Evolutionary conservation across 2,888 invertebrate genomes (phyloP).

Genomic region (Notodonta dromedarius): DNA sequence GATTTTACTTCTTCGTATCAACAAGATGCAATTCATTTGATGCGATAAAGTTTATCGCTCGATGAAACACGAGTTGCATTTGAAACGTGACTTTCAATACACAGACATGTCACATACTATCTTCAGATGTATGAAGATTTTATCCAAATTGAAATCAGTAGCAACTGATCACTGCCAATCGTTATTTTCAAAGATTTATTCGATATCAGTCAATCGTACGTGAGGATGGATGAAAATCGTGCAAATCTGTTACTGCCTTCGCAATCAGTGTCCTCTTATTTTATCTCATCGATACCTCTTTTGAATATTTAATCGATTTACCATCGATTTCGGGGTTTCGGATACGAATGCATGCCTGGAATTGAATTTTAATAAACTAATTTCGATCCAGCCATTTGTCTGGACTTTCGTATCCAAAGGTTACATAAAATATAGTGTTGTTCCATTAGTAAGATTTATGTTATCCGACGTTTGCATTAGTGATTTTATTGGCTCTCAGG

Average conservation of each 20-base stretch:
- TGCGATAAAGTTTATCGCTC: not conserved
- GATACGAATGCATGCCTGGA: constrained; percentile 17
- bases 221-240: constrained; percentile 3
- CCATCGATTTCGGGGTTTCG: constrained; percentile 18
- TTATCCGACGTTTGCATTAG: not conserved
- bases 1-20: not conserved
- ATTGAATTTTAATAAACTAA: constrained; percentile 9
- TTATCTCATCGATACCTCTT: constrained; percentile 23
- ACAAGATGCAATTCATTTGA: not conserved
- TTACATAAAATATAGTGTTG: not conserved
- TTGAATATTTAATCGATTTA: constrained; percentile 25
- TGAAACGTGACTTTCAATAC: not conserved
- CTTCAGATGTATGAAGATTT: constrained; percentile 1
- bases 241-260: not conserved
- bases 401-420: not conserved
- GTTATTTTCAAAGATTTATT: constrained; percentile 1
- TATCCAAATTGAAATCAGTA: constrained; percentile 2
- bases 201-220: not conserved
- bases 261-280: constrained; percentile 28
- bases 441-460: not conserved
- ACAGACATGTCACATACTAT: not conserved
- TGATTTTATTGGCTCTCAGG: not conserved
- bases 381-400: not conserved
- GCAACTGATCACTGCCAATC: not conserved
- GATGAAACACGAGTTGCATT: no score